phyloP scores from a whole-genome alignment of 35 echinoderm and acorn worm species.

The Apostichopus californicus region DNA sequence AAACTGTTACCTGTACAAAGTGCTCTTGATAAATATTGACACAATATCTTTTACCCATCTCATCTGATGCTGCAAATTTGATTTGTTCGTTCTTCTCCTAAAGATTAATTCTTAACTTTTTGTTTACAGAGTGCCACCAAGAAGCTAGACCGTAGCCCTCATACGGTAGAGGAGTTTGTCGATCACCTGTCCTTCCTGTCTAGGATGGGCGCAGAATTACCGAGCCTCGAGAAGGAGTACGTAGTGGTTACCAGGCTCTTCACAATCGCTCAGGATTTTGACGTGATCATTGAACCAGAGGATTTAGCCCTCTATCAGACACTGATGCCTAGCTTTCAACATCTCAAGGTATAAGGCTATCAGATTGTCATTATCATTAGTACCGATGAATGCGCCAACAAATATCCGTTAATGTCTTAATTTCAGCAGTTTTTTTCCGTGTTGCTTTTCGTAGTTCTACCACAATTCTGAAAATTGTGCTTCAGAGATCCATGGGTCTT shows the following conservation, averaged over 20 bases:
- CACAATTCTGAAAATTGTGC: too few relatives aligned
- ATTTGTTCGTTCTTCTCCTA: not conserved
- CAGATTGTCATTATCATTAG: too few relatives aligned
- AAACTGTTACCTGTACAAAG: too few relatives aligned
- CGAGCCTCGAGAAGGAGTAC: constrained; percentile 90
- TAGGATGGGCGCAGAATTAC: constrained; percentile 74
- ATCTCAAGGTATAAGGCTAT: constrained; percentile 79
- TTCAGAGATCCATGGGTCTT: too few relatives aligned
- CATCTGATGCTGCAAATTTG: not conserved
- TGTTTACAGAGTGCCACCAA: constrained; percentile 85
- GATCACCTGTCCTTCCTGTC: constrained; percentile 89
- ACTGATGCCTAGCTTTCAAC: constrained; percentile 97
- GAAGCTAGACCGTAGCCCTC: constrained; percentile 84
- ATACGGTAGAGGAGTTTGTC: constrained; percentile 94
- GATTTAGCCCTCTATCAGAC: constrained; percentile 98
- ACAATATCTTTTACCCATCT: too few relatives aligned
- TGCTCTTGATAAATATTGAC: too few relatives aligned
- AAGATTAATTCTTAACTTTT: not conserved
- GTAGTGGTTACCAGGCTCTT: constrained; percentile 86
- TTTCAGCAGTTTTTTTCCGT: too few relatives aligned
- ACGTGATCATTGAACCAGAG: constrained; percentile 86
- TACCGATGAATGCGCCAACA: too few relatives aligned
- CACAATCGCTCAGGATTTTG: constrained; percentile 93
- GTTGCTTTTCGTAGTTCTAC: too few relatives aligned
- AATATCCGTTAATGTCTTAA: too few relatives aligned